Conservation (phyloP, 2,797 vertebrate species). For the Catamblyrhynchus diadema region DNA sequence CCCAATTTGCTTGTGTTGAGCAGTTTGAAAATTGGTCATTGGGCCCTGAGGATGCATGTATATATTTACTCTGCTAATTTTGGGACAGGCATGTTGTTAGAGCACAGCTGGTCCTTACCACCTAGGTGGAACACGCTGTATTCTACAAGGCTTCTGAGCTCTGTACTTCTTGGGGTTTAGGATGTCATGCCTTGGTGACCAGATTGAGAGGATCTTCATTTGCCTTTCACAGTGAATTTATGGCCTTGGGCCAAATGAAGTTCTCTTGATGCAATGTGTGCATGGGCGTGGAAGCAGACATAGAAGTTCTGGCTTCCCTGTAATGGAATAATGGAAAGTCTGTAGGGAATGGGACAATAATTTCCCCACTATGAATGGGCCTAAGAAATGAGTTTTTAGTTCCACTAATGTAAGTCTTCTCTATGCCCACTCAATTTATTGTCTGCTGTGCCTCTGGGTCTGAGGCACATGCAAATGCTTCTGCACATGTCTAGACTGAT, state of each 20-base stretch:
- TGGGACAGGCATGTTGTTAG: background rate
- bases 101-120: background rate
- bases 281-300: slow-evolving; percentile 20
- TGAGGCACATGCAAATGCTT: slow-evolving; percentile 50
- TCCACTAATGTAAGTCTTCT: slow-evolving; percentile 58
- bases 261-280: slow-evolving; percentile 26
- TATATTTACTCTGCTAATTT: background rate
- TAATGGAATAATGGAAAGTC: slow-evolving; percentile 50
- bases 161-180: background rate
- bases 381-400: slow-evolving; percentile 67
- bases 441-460: slow-evolving; percentile 60
- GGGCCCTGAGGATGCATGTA: background rate
- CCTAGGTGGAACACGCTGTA: background rate
- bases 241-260: slow-evolving; percentile 16
- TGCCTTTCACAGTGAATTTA: slow-evolving; percentile 39
- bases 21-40: background rate
- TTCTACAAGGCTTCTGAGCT: background rate
- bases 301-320: slow-evolving; percentile 33
- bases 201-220: slow-evolving; percentile 54
- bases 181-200: slow-evolving; percentile 31
- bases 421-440: slow-evolving; percentile 66
- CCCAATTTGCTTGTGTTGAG: background rate
- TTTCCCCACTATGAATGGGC: slow-evolving; percentile 58
- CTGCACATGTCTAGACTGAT: slow-evolving; percentile 67
- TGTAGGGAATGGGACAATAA: slow-evolving; percentile 63